Evolutionary conservation across 2,113 vertebrate species (phyloP).

Genomic region (Tympanuchus pallidicinctus): DNA sequence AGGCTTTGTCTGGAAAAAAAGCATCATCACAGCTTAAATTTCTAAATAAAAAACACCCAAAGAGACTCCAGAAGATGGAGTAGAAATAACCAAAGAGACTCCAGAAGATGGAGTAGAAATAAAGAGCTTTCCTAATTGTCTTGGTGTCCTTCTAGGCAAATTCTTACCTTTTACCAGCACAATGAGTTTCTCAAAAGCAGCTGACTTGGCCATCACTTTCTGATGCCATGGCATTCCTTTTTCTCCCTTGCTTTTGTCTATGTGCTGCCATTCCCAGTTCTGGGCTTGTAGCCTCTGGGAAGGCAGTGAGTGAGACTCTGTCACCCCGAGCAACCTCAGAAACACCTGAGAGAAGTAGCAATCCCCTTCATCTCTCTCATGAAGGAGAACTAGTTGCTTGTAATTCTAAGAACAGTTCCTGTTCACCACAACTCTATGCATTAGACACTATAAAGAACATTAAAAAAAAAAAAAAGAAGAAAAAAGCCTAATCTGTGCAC

Average conservation of each 20-base stretch:
- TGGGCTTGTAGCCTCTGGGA: not conserved
- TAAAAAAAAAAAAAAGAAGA: no score
- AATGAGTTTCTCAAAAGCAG: not conserved
- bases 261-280: not conserved
- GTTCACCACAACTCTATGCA: not conserved
- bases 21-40: not conserved
- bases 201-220: not conserved
- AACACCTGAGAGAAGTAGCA: not conserved
- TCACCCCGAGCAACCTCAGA: not conserved
- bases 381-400: not conserved
- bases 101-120: not conserved
- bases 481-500: not conserved
- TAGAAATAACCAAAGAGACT: not conserved
- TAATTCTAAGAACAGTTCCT: not conserved
- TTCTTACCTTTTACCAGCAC: not conserved
- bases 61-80: not conserved
- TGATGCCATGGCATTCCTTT: not conserved
- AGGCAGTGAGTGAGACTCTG: not conserved
- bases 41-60: not conserved
- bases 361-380: not conserved
- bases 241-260: not conserved
- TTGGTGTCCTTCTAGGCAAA: not conserved
- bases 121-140: not conserved
- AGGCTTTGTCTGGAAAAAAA: not conserved
- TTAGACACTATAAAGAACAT: not conserved